These are phyloP conservation scores for Sturmia bella DNA, from an alignment of 2,888 invertebrate genomes.

Conservation along the genomic window DNA sequence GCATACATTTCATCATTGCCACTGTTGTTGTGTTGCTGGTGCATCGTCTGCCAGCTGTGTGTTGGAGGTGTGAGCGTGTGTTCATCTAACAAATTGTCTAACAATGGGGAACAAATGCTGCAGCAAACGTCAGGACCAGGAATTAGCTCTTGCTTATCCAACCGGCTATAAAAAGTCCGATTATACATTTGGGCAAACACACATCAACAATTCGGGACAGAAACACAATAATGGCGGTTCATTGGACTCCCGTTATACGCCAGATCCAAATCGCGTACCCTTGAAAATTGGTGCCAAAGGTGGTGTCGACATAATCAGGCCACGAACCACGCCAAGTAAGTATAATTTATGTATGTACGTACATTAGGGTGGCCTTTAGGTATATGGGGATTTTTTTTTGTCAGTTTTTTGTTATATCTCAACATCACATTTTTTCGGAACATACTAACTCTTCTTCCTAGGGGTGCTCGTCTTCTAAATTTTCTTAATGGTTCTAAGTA, in stretches of 20 bases:
- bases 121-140: slow-evolving; percentile 91
- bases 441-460: no score
- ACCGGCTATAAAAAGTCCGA: slow-evolving; percentile 81
- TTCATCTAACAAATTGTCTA: slow-evolving; percentile 19
- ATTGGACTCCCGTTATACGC: slow-evolving; percentile 87
- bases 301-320: slow-evolving; percentile 89
- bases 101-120: slow-evolving; percentile 93
- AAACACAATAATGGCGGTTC: slow-evolving; percentile 82
- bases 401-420: no score
- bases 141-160: slow-evolving; percentile 81
- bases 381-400: no score
- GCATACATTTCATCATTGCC: slow-evolving; percentile 24
- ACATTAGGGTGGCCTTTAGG: no score
- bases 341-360: slow-evolving; percentile 65
- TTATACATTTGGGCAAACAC: slow-evolving; percentile 81
- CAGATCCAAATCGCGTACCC: slow-evolving; percentile 89
- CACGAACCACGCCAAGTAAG: slow-evolving; percentile 86
- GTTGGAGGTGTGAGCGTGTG: slow-evolving; percentile 15
- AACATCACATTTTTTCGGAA: no score
- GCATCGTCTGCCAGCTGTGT: background rate
- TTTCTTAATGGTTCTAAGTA: no score
- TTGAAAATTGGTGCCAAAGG: slow-evolving; percentile 83
- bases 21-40: slow-evolving; percentile 17
- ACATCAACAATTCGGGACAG: slow-evolving; percentile 79
- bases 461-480: no score